These are phyloP conservation scores for Melanotaenia pygmaea DNA, from an alignment of 2,797 vertebrate genomes.

Conservation along the genomic window DNA sequence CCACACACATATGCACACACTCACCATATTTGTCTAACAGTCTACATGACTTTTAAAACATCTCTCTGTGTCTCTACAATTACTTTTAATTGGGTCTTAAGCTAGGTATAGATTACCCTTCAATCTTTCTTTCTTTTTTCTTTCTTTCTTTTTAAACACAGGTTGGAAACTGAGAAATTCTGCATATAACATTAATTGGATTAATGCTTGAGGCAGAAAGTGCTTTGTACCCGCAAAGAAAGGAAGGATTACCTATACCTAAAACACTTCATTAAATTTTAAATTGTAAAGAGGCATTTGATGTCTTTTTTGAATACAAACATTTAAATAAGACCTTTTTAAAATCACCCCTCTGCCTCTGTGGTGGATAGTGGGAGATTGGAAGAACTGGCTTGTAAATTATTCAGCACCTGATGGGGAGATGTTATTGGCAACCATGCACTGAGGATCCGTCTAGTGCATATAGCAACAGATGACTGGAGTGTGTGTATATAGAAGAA, in stretches of 20 bases:
- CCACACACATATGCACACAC: background rate
- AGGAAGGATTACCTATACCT: slow-evolving; percentile 24
- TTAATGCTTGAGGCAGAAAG: slow-evolving; percentile 24
- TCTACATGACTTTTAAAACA: background rate
- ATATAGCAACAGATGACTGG: slow-evolving; percentile 36
- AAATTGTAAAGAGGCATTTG: slow-evolving; percentile 33
- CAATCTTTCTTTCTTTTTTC: background rate
- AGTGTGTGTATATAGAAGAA: slow-evolving; percentile 31
- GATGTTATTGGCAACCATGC: slow-evolving; percentile 43
- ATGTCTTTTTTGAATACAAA: slow-evolving; percentile 37
- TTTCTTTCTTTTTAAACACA: background rate
- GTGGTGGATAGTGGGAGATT: slow-evolving; percentile 35
- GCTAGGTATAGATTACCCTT: background rate
- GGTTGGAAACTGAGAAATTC: background rate
- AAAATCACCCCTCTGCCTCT: slow-evolving; percentile 41
- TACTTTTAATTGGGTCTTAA: background rate
- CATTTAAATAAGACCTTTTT: slow-evolving; percentile 34
- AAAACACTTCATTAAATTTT: slow-evolving; percentile 39
- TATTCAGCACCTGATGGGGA: slow-evolving; percentile 52
- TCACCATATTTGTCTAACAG: background rate
- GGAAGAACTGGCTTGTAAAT: slow-evolving; percentile 59
- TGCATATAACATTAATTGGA: slow-evolving; percentile 14
- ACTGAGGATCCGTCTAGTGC: slow-evolving; percentile 40
- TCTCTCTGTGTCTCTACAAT: background rate
- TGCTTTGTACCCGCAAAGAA: slow-evolving; percentile 13